phyloP scores from a whole-genome alignment of 2,113 vertebrate species.

The Takifugu flavidus region DNA sequence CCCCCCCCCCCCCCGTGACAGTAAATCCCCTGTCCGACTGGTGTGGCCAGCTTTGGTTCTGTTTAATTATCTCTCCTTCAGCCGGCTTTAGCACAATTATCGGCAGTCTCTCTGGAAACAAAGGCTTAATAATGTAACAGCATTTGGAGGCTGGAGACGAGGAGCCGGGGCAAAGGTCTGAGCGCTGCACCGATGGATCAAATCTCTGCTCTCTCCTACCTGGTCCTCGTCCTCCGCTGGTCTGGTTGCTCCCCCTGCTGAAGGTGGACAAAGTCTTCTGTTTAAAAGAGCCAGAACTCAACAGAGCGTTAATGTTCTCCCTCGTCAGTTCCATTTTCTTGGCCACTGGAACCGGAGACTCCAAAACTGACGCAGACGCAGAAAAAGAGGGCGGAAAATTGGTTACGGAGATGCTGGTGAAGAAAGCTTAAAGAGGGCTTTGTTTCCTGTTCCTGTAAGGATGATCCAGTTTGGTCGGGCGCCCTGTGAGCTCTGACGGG shows the following conservation, averaged over 20 bases:
- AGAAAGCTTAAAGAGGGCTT: not conserved
- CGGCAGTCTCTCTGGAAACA: conserved; percentile 9
- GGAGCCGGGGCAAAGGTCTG: not conserved
- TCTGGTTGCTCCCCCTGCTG: conserved; percentile 75
- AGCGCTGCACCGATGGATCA: no score
- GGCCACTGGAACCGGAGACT: conserved; percentile 40
- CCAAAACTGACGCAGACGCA: conserved; percentile 38
- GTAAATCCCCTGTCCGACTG: conserved; percentile 25
- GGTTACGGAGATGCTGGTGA: not conserved
- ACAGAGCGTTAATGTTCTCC: conserved; percentile 79
- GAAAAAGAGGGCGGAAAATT: not conserved
- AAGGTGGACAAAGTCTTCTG: conserved; percentile 69
- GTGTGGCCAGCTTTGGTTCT: conserved; percentile 30
- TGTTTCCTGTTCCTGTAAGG: conserved; percentile 2
- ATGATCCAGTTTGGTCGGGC: conserved; percentile 36
- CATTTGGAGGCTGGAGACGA: conserved; percentile 10
- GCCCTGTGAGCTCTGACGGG: conserved; percentile 43
- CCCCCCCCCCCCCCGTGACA: conserved; percentile 5
- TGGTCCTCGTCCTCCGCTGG: conserved; percentile 78
- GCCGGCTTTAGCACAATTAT: conserved; percentile 18
- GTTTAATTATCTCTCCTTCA: conserved; percentile 42
- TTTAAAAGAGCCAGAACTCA: conserved; percentile 72
- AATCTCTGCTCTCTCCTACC: conserved; percentile 68
- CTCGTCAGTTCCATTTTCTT: conserved; percentile 77
- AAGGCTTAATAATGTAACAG: conserved; percentile 16